Conservation (phyloP, 2,888 invertebrate species). For the Copidosoma aretas region DNA sequence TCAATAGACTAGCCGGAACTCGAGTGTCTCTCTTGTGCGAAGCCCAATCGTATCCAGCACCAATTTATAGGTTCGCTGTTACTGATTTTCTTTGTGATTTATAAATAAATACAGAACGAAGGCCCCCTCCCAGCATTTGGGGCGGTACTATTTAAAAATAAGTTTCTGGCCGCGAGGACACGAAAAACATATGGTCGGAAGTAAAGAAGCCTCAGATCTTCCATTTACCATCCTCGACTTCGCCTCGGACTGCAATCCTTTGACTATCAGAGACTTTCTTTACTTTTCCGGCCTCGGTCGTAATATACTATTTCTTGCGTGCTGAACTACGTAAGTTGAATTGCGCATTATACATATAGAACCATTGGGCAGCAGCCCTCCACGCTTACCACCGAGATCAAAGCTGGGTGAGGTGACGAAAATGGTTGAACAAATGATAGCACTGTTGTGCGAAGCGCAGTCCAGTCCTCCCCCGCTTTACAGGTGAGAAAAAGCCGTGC, state of each 20-base stretch:
- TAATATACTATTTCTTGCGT: no score
- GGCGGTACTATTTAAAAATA: neutral
- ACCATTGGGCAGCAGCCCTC: slow-evolving; percentile 68
- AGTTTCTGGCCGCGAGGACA: no score
- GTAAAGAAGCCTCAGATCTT: no score
- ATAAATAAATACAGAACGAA: neutral
- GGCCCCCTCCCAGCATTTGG: slow-evolving; percentile 72
- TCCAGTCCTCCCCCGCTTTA: slow-evolving; percentile 74
- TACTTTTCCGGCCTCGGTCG: no score
- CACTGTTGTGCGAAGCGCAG: slow-evolving; percentile 72
- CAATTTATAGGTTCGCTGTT: slow-evolving; percentile 64
- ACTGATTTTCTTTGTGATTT: neutral
- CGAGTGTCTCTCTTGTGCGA: slow-evolving; percentile 65
- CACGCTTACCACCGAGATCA: slow-evolving; percentile 65
- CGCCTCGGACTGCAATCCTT: no score
- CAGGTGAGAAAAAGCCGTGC: slow-evolving; percentile 55
- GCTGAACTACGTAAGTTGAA: no score
- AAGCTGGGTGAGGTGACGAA: slow-evolving; percentile 60
- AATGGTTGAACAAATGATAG: slow-evolving; percentile 47
- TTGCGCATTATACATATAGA: slow-evolving; percentile 57
- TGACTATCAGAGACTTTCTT: no score
- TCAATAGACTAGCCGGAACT: slow-evolving; percentile 48
- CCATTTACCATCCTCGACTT: no score
- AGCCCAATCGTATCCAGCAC: slow-evolving; percentile 76
- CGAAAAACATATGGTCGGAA: no score